Percentiles rank a stretch among this genome's conserved stretches.
Evolutionary conservation across 2,113 vertebrate species (phyloP).

Genomic region (Oreochromis aureus): DNA sequence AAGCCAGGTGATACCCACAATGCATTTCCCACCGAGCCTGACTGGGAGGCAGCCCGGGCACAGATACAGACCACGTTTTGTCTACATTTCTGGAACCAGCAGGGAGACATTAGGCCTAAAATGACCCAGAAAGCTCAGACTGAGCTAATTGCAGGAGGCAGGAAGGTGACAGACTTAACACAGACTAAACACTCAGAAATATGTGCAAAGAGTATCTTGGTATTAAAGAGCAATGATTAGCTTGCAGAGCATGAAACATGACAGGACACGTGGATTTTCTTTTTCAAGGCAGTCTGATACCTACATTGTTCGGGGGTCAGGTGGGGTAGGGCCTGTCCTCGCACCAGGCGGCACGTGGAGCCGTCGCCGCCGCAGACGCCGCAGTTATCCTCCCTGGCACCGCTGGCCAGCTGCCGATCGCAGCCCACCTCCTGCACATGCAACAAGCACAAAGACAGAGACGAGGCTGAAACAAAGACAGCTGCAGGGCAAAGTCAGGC

Average conservation of each 20-base stretch:
- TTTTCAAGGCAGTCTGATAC: not conserved
- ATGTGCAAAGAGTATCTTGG: not conserved
- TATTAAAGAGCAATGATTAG: not conserved
- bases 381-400: constrained; percentile 87
- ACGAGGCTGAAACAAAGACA: not conserved
- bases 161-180: not conserved
- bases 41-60: not conserved
- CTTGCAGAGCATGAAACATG: not conserved
- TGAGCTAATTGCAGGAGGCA: not conserved
- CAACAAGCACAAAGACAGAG: not conserved
- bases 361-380: constrained; percentile 86
- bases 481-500: not conserved
- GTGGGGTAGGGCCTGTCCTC: constrained; percentile 82
- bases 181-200: not conserved
- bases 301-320: constrained; percentile 85
- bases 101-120: not conserved
- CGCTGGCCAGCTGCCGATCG: constrained; percentile 84
- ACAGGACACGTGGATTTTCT: not conserved
- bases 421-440: constrained; percentile 85
- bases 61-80: not conserved
- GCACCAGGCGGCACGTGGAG: constrained; percentile 86
- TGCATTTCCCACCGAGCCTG: not conserved
- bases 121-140: not conserved
- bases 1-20: not conserved
- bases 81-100: not conserved